phyloP scores from a whole-genome alignment of 2,113 vertebrate genomes.

The Tangachromis dhanisi region DNA sequence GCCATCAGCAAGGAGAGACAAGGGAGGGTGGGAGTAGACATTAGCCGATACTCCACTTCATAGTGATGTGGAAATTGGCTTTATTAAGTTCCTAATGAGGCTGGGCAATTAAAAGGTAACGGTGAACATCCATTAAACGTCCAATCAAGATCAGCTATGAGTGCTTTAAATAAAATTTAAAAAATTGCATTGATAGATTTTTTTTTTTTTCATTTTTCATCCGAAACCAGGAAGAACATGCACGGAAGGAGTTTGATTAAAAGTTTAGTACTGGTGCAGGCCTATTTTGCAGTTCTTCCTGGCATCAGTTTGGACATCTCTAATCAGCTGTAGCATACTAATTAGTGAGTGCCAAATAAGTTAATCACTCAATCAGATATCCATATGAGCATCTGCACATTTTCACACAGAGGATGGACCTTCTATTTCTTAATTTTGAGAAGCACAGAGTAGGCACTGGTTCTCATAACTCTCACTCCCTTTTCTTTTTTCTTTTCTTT shows the following conservation, averaged over 20 bases:
- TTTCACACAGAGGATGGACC: not conserved
- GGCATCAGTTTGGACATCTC: not conserved
- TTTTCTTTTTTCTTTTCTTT: not conserved
- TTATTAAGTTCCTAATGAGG: conserved; percentile 21
- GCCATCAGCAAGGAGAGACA: conserved; percentile 63
- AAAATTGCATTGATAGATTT: not conserved
- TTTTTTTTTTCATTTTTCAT: not conserved
- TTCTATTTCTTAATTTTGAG: not conserved
- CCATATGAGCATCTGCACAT: not conserved
- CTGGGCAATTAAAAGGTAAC: not conserved
- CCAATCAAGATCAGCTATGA: not conserved
- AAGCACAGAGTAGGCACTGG: not conserved
- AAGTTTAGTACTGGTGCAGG: conserved; percentile 14
- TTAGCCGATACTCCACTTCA: conserved; percentile 35
- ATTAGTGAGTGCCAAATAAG: conserved; percentile 34
- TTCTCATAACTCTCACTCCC: not conserved
- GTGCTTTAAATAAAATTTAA: not conserved
- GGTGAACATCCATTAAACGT: not conserved
- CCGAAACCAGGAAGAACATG: not conserved
- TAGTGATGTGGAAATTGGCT: conserved; percentile 4
- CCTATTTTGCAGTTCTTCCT: not conserved
- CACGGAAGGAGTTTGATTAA: conserved; percentile 1
- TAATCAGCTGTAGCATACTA: not conserved
- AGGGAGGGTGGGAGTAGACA: conserved; percentile 47
- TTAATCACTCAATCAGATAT: conserved; percentile 12